phyloP scores from a whole-genome alignment of 1,140 invertebrate species.

The Amyelois transitella region DNA sequence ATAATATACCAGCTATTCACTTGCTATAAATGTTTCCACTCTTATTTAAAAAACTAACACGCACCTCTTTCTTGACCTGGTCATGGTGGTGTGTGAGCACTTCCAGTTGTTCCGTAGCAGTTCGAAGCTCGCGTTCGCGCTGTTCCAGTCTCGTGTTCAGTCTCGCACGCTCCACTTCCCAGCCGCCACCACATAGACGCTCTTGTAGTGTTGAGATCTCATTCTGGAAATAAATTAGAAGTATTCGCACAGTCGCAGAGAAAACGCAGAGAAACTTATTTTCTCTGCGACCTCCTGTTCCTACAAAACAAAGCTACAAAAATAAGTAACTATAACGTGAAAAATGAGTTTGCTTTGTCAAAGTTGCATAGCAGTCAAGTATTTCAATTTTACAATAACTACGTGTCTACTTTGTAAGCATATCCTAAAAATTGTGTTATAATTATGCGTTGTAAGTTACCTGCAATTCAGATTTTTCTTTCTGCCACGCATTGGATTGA shows the following conservation, averaged over 20 bases:
- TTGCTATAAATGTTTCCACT: no score
- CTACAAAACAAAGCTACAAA: no score
- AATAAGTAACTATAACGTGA: no score
- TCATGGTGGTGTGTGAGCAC: conserved; percentile 74
- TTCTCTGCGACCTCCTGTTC: no score
- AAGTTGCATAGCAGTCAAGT: no score
- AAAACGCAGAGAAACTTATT: background rate
- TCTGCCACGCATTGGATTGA: conserved; percentile 82
- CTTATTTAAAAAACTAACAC: conserved; percentile 3
- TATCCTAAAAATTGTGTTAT: no score
- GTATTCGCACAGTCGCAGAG: background rate
- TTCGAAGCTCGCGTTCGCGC: conserved; percentile 82
- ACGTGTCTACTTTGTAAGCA: no score
- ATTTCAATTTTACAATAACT: no score
- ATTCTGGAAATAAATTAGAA: conserved; percentile 69
- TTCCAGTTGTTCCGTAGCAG: conserved; percentile 82
- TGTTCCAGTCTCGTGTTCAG: conserved; percentile 83
- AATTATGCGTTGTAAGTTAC: conserved; percentile 48
- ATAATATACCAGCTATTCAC: no score
- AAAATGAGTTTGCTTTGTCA: no score
- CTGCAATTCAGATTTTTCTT: conserved; percentile 83
- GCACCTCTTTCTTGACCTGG: conserved; percentile 58
- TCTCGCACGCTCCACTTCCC: conserved; percentile 79
- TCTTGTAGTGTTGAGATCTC: conserved; percentile 81
- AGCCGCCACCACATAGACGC: conserved; percentile 73